Evolutionary conservation across 2,888 invertebrate species (phyloP), one percentile per base, ranked within the genome.

Genomic region (Meteorus cinctellus): DNA sequence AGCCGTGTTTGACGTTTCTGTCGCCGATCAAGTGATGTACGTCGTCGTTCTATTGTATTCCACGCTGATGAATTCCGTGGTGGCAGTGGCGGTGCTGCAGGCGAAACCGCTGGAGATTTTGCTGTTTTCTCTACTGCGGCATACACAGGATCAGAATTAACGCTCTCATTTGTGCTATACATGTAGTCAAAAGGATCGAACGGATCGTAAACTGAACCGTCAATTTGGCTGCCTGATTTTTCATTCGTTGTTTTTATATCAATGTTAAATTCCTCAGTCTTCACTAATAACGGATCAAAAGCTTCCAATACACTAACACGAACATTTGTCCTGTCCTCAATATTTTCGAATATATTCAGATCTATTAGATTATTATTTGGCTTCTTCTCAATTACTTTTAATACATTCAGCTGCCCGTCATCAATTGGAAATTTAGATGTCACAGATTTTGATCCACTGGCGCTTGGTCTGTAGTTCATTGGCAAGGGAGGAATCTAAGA

Each of bases 101-200:
- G 90, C 68, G 91, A 91, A 27, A 87, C 84, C 24, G 89, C 88
- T 55, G 91, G 90, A 67, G 91, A 91, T 85, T 92, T 92, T 29
- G 90, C 90, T 6, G 91, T 90, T 85, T 92, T 91, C 85, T 92
- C 92, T 59, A 94, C 92, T 51, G 94, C 93, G 45, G 93, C 94
- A 85, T 94, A 94, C 74, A 94, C 92, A 6, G 94, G 94, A 89
- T 94, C 94, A 4, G 92, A 91, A 76, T 89, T 89, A 74, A 91
- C 88, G 77, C 93, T 93, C 84, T 92, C 93, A 83, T 92, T 93
- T 79, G 93, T 92, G 83, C 92, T 92, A 85, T 94, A 94, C 88
- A 95, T 92, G 87, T 94, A 95, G 87, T 95, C 95, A 84, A 95
- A 94, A n/a, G 94, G 95, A 89, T 95, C 94, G 85, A 94, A 94